Evolutionary conservation across 2,797 vertebrate genomes (phyloP).

Genomic region (Eulemur mongoz): DNA sequence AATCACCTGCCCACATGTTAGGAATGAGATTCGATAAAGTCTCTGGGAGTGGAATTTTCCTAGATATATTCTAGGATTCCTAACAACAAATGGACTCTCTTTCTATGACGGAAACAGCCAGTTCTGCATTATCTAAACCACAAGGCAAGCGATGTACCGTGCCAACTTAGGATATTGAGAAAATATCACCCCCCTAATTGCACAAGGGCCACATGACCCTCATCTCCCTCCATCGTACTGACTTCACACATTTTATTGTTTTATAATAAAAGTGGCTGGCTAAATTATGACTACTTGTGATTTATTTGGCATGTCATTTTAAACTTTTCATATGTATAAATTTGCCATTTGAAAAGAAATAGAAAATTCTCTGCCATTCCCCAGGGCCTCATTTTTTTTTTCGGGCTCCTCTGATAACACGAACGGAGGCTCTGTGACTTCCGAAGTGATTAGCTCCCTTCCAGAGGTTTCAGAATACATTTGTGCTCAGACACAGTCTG

Average conservation of each 20-base stretch:
- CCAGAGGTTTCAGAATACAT: not conserved
- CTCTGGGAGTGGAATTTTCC: not conserved
- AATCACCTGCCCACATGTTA: constrained; percentile 31
- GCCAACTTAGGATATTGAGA: not conserved
- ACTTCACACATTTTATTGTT: not conserved
- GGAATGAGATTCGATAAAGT: not conserved
- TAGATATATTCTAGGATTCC: not conserved
- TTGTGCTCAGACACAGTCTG: not conserved
- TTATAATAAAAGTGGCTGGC: not conserved
- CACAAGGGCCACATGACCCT: fast-evolving
- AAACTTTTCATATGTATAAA: not conserved
- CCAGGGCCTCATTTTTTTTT: not conserved
- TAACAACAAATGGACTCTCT: not conserved
- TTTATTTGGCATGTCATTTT: not conserved
- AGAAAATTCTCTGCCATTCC: not conserved
- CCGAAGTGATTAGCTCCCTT: not conserved
- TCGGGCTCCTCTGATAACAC: not conserved
- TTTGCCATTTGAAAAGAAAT: not conserved
- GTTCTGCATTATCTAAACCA: not conserved
- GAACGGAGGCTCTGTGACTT: not conserved
- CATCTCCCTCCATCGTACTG: fast-evolving
- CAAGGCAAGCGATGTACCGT: fast-evolving
- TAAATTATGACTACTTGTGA: not conserved
- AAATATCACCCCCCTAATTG: not conserved
- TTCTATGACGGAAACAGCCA: not conserved